A percentile compares a stretch with the other conserved stretches of the same genome.
Conservation (phyloP, 1,140 invertebrate species). For the Polypedilum pembai region DNA sequence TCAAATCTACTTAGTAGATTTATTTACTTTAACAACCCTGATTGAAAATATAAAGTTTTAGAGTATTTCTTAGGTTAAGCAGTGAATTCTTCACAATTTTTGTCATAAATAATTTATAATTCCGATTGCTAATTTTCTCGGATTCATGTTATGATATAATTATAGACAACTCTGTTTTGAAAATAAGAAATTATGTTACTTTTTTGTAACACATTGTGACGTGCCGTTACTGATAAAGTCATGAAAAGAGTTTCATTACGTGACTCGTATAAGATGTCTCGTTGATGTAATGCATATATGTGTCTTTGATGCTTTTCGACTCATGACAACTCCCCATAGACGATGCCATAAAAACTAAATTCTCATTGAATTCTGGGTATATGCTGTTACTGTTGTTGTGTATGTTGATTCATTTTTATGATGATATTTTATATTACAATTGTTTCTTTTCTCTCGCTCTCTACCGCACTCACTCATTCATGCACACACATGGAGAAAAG, state of each 20-base stretch:
- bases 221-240: neutral
- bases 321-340: constrained; percentile 6
- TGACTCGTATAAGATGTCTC: neutral
- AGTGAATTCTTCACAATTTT: too few species aligned
- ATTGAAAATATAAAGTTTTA: too few species aligned
- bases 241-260: constrained; percentile 4
- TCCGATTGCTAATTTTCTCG: too few species aligned
- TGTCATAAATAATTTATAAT: too few species aligned
- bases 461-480: too few species aligned
- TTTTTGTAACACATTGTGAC: neutral
- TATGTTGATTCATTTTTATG: constrained; percentile 27
- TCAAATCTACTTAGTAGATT: too few species aligned
- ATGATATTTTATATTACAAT: constrained; percentile 27
- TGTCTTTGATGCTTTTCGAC: neutral
- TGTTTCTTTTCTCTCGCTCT: too few species aligned
- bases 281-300: neutral
- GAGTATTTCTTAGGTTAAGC: too few species aligned
- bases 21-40: too few species aligned
- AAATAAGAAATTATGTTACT: neutral
- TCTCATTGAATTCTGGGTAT: too few species aligned
- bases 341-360: neutral
- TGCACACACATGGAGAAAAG: too few species aligned
- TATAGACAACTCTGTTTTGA: too few species aligned
- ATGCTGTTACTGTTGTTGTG: neutral
- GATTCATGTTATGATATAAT: neutral